phyloP scores from a whole-genome alignment of 2,113 vertebrate genomes.

The Glaucomys volans region DNA sequence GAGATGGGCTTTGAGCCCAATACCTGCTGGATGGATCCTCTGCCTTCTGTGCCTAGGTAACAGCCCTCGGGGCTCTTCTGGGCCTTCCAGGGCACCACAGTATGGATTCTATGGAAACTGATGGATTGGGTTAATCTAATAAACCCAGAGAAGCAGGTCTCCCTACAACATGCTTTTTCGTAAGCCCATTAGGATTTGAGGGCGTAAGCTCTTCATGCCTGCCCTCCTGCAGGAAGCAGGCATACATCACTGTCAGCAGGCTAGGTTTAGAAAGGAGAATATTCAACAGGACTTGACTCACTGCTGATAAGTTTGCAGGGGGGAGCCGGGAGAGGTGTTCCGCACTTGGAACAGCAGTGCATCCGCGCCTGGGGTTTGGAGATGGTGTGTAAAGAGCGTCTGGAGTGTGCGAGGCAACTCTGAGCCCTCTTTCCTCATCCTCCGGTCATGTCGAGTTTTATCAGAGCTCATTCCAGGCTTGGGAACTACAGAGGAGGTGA shows the following conservation, averaged over 20 bases:
- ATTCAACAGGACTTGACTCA: background rate
- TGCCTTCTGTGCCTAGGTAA: fast-evolving
- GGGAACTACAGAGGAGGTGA: background rate
- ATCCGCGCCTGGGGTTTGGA: background rate
- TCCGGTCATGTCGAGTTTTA: fast-evolving
- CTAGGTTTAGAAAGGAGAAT: slow-evolving; percentile 54
- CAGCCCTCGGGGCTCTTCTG: fast-evolving
- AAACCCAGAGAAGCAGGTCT: slow-evolving; percentile 63
- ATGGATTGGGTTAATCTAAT: slow-evolving; percentile 73
- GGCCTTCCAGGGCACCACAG: fast-evolving
- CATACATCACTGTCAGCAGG: slow-evolving; percentile 47
- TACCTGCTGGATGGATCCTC: background rate
- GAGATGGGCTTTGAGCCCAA: background rate
- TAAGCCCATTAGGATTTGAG: slow-evolving; percentile 73
- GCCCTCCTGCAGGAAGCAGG: slow-evolving; percentile 60
- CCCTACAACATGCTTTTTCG: slow-evolving; percentile 64
- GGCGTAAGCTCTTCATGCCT: slow-evolving; percentile 59
- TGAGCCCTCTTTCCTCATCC: background rate
- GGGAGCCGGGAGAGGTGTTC: background rate
- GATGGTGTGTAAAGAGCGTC: background rate
- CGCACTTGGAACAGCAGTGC: fast-evolving
- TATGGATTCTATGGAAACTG: background rate
- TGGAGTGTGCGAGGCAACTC: background rate
- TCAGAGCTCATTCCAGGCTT: background rate
- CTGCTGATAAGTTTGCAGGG: background rate